Base-by-base conservation (phyloP, 2,888 invertebrate species). In the Aquatica leii region DNA sequence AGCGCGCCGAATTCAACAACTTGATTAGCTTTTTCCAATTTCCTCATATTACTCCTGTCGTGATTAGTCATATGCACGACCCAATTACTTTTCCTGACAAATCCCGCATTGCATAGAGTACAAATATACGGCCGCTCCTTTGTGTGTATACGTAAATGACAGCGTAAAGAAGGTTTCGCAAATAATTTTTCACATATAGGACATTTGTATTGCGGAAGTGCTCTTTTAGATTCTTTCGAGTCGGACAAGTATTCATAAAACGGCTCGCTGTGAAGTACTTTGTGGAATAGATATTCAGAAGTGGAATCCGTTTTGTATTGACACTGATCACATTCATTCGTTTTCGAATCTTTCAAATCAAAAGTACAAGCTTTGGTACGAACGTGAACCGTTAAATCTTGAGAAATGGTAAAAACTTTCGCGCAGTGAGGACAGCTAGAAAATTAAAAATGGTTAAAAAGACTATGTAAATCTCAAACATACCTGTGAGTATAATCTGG, bases 351-450 rank as follows among this genome's bases (percentile, higher is more conserved):
- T 14, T 62, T 64, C 4, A 55, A 60, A 21, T 73, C 68, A 66
- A 85, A 84, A 35, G 81, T 83, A 76, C 87, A 91, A 1, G 84
- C 82, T 65, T 87, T 87, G 64, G 83, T 82, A 60, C 87, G 83
- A n/a, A 89, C 84, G 75, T 94, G 94, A 9, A 86, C 85, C 0
- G 90, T 87, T 9, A 93, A 85, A 74, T 92, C 92, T 83, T 93
- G 93, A 0, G 90, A 84, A 0, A 91, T 82, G 0, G 87, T 84
- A 75, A 93, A 93, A 9, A 83, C 81, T 76, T 84, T 82, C 0
- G 91, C 92, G 73, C 94, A 94, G 70, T 86, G 86, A 0, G 89
- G 86, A 75, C 94, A 94, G 59, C 90, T 88, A n/a, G n/a, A n/a
- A n/a, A n/a, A n/a, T n/a, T n/a, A n/a, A n/a, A n/a, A n/a, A n/a